phyloP scores from a whole-genome alignment of 2,113 vertebrate genomes.

The Noctilio leporinus region DNA sequence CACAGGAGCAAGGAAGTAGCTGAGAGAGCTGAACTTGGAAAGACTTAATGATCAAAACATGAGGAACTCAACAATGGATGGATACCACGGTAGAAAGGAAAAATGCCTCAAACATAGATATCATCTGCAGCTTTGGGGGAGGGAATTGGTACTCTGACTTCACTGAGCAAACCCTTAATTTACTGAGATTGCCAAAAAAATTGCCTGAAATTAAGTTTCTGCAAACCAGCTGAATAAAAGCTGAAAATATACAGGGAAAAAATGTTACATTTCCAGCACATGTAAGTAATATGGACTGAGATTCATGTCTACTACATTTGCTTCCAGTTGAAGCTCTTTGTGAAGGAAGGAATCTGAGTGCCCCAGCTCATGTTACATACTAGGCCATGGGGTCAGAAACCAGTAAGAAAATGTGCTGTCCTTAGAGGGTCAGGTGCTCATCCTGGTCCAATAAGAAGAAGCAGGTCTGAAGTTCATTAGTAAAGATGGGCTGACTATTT shows the following conservation, averaged over 20 bases:
- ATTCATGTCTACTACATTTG: background rate
- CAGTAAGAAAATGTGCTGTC: background rate
- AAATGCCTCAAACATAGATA: constrained; percentile 2
- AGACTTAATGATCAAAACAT: background rate
- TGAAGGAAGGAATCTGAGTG: background rate
- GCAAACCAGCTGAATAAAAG: background rate
- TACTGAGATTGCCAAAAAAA: background rate
- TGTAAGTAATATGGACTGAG: background rate
- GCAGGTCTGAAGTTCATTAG: background rate
- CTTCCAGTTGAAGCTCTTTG: background rate
- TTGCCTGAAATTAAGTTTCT: constrained; percentile 19
- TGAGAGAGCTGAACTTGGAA: background rate
- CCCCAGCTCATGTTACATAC: background rate
- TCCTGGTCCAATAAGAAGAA: background rate
- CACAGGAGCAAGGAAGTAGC: background rate
- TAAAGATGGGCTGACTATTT: background rate
- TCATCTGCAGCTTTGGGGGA: background rate
- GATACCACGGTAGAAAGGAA: background rate
- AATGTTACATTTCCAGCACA: background rate
- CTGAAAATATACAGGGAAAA: background rate
- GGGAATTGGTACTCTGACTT: background rate
- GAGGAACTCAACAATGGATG: background rate
- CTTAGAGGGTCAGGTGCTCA: background rate
- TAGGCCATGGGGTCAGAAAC: background rate
- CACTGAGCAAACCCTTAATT: constrained; percentile 12